Evolutionary conservation across 2,797 vertebrate genomes (phyloP), one percentile per base, ranked within the genome.

Genomic region (Anisognathus igniventris): DNA sequence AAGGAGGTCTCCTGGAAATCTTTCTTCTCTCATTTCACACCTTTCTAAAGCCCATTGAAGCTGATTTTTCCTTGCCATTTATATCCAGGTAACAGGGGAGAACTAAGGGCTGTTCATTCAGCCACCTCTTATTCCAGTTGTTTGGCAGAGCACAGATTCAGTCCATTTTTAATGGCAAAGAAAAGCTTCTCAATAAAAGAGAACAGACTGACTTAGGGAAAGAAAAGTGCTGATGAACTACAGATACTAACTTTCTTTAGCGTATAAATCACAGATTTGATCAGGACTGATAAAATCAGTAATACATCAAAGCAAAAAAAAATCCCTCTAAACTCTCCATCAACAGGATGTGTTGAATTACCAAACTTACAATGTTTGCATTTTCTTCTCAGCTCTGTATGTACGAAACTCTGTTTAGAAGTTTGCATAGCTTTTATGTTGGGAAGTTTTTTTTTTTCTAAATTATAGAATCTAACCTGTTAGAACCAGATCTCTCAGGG

Each of bases 71-170:
- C n/a, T 19, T 64, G 30, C 14, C 33, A 21, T 71, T 92, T 65
- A 42, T 35, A 54, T 3, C 35, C 25, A 78, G 58, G 30, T 44
- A 58, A 58, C 1, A 64, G 28, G 30, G 22, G 10, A 47, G 30
- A 53, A 15, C 11, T 22, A 51, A 44, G 28, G 28, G 31, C 27
- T 28, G 5, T 13, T 77, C 45, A 65, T 58, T 83, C 48, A n/a
- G 44, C 22, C 0, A 0, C n/a, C 21, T 13, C 42, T 35, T 40
- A 13, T 47, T 88, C 14, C 56, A 51, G 1, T 20, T 42, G 45
- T 57, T 70, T 57, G 35, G 37, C 35, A 57, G 45, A 86, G 37
- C n/a, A 72, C 39, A 21, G 22, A 5, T 13, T 60, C 54, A 37
- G 25, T 23, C 14, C 30, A 39, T 28, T 65, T 62, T 12, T 30